Percentiles rank a stretch among this genome's conserved stretches.
Evolutionary conservation across 2,888 invertebrate species (phyloP).

Genomic region (Andrena camellia): DNA sequence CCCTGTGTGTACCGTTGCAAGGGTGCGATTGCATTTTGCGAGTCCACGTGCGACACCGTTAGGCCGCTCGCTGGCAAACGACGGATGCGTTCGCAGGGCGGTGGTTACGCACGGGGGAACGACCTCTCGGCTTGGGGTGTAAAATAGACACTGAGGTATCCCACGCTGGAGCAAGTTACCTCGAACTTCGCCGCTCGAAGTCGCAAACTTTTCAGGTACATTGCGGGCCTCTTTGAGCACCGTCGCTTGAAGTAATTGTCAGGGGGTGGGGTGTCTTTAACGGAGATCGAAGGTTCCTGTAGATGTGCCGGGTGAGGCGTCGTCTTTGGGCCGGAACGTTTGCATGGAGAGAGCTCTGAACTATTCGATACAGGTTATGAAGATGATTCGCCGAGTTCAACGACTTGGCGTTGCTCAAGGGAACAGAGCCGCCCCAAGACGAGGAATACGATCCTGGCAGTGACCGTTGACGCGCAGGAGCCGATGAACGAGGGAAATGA

Average conservation of each 20-base stretch:
- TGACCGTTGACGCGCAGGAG: conserved; percentile 40
- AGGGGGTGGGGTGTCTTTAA: too few relatives aligned
- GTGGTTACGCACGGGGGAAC: conserved; percentile 19
- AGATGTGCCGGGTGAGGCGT: background rate
- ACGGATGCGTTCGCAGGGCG: conserved; percentile 34
- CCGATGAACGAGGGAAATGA: conserved; percentile 59
- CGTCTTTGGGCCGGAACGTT: background rate
- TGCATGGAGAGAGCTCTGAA: background rate
- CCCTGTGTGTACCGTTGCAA: conserved; percentile 53
- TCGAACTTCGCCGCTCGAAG: too few relatives aligned
- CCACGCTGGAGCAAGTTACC: too few relatives aligned
- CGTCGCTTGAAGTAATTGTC: too few relatives aligned
- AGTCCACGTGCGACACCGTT: conserved; percentile 65
- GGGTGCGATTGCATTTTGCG: conserved; percentile 66
- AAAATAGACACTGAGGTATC: too few relatives aligned
- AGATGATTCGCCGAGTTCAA: conserved; percentile 24
- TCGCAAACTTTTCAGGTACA: too few relatives aligned
- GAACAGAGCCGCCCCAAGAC: background rate
- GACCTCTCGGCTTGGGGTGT: too few relatives aligned
- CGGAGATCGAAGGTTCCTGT: background rate
- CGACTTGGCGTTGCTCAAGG: conserved; percentile 2
- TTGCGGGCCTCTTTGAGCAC: too few relatives aligned
- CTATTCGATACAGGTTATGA: background rate
- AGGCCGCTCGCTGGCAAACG: conserved; percentile 39
- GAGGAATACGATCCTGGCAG: conserved; percentile 46